Conservation (phyloP, 2,888 invertebrate genomes). For the Drosophila leonis region DNA sequence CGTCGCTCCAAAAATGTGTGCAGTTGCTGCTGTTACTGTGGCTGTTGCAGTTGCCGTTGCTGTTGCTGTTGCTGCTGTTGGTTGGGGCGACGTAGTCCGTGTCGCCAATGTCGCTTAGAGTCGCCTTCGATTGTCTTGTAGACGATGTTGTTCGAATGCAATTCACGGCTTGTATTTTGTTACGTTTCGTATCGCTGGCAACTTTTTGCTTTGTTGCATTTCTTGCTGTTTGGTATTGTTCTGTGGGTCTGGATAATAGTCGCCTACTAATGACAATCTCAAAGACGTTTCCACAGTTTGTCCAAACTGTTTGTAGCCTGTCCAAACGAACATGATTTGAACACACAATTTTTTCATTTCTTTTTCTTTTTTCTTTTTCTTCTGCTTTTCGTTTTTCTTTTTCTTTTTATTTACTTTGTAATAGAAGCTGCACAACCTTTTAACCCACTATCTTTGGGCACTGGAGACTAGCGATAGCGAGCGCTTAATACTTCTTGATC, state of each 20-base stretch:
- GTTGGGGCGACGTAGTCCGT: conserved; percentile 58
- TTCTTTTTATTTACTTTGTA: conserved; percentile 48
- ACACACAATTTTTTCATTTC: conserved; percentile 73
- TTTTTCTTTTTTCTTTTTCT: conserved; percentile 46
- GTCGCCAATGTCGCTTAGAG: conserved; percentile 71
- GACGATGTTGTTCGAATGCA: conserved; percentile 85
- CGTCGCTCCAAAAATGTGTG: conserved; percentile 62
- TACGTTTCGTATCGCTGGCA: conserved; percentile 65
- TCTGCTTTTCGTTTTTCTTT: conserved; percentile 20
- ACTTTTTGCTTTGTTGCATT: conserved; percentile 56
- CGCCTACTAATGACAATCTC: conserved; percentile 78
- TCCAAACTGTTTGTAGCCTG: conserved; percentile 85
- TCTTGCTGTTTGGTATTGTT: conserved; percentile 53
- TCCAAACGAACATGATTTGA: conserved; percentile 84
- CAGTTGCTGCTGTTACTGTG: conserved; percentile 45
- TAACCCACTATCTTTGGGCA: conserved; percentile 38
- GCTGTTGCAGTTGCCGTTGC: conserved; percentile 8
- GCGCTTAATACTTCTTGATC: conserved; percentile 58
- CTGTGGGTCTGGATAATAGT: conserved; percentile 60
- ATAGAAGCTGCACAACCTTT: conserved; percentile 67
- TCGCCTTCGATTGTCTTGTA: conserved; percentile 85
- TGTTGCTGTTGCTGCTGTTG: conserved; percentile 14
- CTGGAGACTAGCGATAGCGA: conserved; percentile 36
- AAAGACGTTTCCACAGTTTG: conserved; percentile 83
- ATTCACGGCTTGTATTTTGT: conserved; percentile 84